These are phyloP conservation scores for Trilocha varians DNA, from an alignment of 2,888 invertebrate genomes.

Conservation along the genomic window DNA sequence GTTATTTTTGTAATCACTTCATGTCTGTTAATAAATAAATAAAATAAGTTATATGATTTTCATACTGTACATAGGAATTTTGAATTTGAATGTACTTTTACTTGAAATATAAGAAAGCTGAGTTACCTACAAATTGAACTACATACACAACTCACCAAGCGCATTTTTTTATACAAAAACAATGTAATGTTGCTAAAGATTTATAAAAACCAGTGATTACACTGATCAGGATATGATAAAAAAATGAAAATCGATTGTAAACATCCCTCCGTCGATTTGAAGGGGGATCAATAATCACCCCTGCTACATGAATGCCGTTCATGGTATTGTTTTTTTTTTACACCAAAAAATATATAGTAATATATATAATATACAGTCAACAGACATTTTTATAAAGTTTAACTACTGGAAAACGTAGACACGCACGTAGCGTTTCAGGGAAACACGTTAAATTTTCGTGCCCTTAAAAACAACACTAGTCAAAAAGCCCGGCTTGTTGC, in stretches of 20 bases:
- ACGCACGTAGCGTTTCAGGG: neutral
- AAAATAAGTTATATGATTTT: neutral
- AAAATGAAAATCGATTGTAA: neutral
- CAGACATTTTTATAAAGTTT: too few relatives aligned
- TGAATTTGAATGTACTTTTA: neutral
- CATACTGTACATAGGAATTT: neutral
- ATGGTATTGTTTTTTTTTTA: neutral
- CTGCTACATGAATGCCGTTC: neutral
- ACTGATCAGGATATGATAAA: neutral
- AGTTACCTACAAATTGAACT: neutral
- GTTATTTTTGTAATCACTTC: neutral
- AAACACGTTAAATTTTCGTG: neutral
- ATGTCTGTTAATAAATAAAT: neutral
- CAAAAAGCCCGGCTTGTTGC: neutral
- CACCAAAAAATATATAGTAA: too few relatives aligned
- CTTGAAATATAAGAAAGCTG: neutral
- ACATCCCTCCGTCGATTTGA: neutral
- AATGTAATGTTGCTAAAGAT: neutral
- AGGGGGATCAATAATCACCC: neutral
- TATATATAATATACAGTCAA: too few relatives aligned
- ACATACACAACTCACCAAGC: neutral
- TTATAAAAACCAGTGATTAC: neutral
- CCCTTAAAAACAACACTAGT: neutral
- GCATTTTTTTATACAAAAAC: neutral
- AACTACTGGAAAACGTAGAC: neutral